Evolutionary conservation across 2,113 vertebrate species (phyloP).

Genomic region (Archilochus colubris): DNA sequence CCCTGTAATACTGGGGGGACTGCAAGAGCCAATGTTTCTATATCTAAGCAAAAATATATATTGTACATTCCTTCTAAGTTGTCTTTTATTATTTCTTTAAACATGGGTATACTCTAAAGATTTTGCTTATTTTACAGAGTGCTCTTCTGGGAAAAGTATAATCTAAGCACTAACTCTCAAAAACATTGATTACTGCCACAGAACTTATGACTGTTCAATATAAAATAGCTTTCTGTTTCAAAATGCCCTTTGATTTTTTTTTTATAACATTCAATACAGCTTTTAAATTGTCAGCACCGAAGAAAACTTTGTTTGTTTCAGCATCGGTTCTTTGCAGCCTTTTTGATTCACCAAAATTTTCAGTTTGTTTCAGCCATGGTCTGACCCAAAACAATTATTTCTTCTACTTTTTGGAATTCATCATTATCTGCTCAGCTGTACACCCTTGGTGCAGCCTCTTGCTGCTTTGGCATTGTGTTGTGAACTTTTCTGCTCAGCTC

Average conservation of each 20-base stretch:
- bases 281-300: not conserved
- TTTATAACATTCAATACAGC: not conserved
- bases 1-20: not conserved
- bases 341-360: not conserved
- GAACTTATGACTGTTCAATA: not conserved
- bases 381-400: not conserved
- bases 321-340: not conserved
- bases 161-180: not conserved
- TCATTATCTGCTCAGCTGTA: not conserved
- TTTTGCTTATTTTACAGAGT: not conserved
- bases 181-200: not conserved
- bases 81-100: not conserved
- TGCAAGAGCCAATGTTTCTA: not conserved
- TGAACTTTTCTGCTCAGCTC: constrained; percentile 39
- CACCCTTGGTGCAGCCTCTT: not conserved
- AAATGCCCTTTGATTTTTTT: not conserved
- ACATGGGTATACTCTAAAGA: not conserved
- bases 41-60: not conserved
- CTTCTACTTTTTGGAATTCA: not conserved
- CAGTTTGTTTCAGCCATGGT: not conserved
- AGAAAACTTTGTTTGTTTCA: not conserved
- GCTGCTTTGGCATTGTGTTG: constrained; percentile 17
- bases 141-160: not conserved
- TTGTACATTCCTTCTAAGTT: not conserved
- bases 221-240: not conserved